Conservation (phyloP, 2,888 invertebrate species). For the Caenorhabditis macrosperma region DNA sequence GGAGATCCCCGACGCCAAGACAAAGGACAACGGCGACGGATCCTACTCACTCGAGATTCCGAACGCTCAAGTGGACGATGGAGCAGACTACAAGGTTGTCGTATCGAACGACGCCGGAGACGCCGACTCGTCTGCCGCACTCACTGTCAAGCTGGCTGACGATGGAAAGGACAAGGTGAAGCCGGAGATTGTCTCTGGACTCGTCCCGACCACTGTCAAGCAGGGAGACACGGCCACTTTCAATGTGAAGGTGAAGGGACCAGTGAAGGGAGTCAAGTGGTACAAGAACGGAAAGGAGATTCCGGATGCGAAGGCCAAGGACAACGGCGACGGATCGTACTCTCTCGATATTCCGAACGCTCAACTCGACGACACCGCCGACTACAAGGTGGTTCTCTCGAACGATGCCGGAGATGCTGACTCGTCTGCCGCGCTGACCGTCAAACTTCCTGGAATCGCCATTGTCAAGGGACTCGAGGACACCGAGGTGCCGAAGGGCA, state of each 20-base stretch:
- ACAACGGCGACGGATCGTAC: slow-evolving; percentile 71
- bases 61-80: slow-evolving; percentile 71
- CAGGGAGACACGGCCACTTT: slow-evolving; percentile 90
- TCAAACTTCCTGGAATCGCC: slow-evolving; percentile 66
- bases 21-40: slow-evolving; percentile 73
- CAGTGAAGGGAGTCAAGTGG: slow-evolving; percentile 90
- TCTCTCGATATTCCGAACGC: slow-evolving; percentile 74
- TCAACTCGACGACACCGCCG: slow-evolving; percentile 73
- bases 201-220: slow-evolving; percentile 85
- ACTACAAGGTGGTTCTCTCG: slow-evolving; percentile 74
- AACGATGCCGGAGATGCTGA: slow-evolving; percentile 80
- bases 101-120: slow-evolving; percentile 78
- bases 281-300: slow-evolving; percentile 81
- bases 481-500: slow-evolving; percentile 87
- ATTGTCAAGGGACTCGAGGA: slow-evolving; percentile 86
- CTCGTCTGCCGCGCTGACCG: slow-evolving; percentile 72
- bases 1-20: slow-evolving; percentile 78
- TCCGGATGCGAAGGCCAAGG: slow-evolving; percentile 76
- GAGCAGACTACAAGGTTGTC: slow-evolving; percentile 76
- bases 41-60: slow-evolving; percentile 74
- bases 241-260: slow-evolving; percentile 84
- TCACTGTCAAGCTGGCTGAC: slow-evolving; percentile 66
- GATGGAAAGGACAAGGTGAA: slow-evolving; percentile 81
- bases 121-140: slow-evolving; percentile 77
- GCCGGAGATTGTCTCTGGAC: slow-evolving; percentile 83